Base-by-base conservation (phyloP, 1,140 invertebrate genomes). In the Onthophagus taurus region DNA sequence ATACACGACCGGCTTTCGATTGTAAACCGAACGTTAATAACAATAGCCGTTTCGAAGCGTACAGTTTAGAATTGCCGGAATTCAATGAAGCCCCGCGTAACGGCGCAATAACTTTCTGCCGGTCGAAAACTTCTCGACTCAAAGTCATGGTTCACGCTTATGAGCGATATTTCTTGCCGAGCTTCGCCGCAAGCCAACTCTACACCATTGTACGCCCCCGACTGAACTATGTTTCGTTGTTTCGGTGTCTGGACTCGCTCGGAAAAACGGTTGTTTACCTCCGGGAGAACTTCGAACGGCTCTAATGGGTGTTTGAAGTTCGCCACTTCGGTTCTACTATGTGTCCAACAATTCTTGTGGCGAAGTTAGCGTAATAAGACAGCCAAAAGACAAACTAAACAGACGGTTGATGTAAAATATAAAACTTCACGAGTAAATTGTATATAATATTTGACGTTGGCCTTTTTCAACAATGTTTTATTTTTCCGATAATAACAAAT, bases 131-230 rank as follows among this genome's bases (percentile, higher is more conserved):
- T 41, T 41, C 23, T 41, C 9, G 29, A 41, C 19, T 41, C 24
- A 41, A 26, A 41, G 38, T 41, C 38, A 41, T 41, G 38, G 38
- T 41, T 41, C 38, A 29, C 38, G 38, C 38, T 41, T 41, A 24
- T 41, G 38, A 41, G 29, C 38, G 29, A 26, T 29, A 19, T 29
- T 41, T 29, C 38, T 26, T 41, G 21, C 29, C 38, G 24, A 17
- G 8, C 38, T 37, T 23, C 18, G 12, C 35, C 35, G n/a, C n/a
- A n/a, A n/a, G n/a, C n/a, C n/a, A n/a, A n/a, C n/a, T n/a, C n/a
- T n/a, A n/a, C n/a, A n/a, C n/a, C n/a, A n/a, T n/a, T n/a, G n/a
- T n/a, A n/a, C n/a, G n/a, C n/a, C n/a, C n/a, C n/a, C n/a, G n/a
- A n/a, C n/a, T n/a, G n/a, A n/a, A n/a, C n/a, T n/a, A n/a, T n/a